Percentiles rank a stretch among this genome's conserved stretches.
These are phyloP conservation scores for Pangasianodon gigas DNA, from an alignment of 2,113 vertebrate species.

Conservation along the genomic window DNA sequence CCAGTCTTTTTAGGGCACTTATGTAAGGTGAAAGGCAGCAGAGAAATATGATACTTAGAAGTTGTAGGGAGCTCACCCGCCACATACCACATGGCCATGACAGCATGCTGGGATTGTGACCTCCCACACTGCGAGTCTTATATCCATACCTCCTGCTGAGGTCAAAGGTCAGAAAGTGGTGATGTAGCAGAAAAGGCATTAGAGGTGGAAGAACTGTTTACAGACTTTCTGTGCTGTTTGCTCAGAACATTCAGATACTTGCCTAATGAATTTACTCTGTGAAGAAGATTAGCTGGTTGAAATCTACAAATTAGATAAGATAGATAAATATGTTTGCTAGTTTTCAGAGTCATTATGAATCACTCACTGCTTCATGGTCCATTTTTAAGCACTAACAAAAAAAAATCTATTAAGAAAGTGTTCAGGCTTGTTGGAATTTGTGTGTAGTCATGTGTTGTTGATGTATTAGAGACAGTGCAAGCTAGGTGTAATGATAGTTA, in stretches of 20 bases:
- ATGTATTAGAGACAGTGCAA: neutral
- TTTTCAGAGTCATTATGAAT: neutral
- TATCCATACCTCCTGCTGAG: constrained; percentile 5
- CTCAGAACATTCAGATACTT: neutral
- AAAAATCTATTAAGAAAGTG: too few species aligned
- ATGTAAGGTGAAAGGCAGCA: neutral
- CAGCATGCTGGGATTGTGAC: neutral
- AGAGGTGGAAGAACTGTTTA: neutral
- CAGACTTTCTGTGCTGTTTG: neutral
- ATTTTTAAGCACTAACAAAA: neutral
- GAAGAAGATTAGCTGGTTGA: neutral
- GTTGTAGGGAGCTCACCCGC: neutral
- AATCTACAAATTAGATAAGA: neutral
- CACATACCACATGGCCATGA: constrained; percentile 5
- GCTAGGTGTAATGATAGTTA: neutral
- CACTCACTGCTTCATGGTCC: neutral
- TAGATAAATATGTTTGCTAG: neutral
- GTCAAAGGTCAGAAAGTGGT: constrained; percentile 2
- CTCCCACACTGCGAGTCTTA: neutral
- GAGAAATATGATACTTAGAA: neutral
- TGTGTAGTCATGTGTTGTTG: neutral
- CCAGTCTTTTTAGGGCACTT: neutral
- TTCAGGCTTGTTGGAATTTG: neutral
- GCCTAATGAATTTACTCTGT: neutral
- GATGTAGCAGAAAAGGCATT: neutral